Base-by-base conservation (phyloP, 2,888 invertebrate genomes). In the Leptopilina myrica region DNA sequence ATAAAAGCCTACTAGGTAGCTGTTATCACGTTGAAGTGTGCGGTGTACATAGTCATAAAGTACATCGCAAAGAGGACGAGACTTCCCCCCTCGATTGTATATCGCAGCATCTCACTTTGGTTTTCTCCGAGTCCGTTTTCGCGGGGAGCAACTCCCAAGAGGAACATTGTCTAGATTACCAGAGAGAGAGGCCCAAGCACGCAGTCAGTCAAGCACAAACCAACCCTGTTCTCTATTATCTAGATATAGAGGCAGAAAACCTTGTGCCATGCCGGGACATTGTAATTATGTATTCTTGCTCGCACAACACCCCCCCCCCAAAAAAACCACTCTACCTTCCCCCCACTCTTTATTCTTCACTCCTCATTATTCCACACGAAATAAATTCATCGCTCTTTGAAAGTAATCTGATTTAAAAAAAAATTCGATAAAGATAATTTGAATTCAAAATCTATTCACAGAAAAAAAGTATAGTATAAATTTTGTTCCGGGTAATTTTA, bases 251-350 rank as follows among this genome's bases (percentile, higher is more conserved):
- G 33, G 33, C 33, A 86, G 84, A 85, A 85, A 20, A 59, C n/a
- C 59, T n/a, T 84, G 7, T 86, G 85, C 83, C 85, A 1, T 86
- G 85, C 83, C 85, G 85, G 89, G 86, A 89, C 88, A 88, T 87
- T 86, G 87, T 88, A 89, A 89, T 89, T 89, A 89, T 87, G 89
- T 86, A 87, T 87, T 87, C 88, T 85, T 86, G 87, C 86, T 87
- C 3, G 33, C 33, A 87, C 88, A 88, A 86, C 89, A 88, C 88
- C 88, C 43, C 8, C 43, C 7, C 7, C 5, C 5, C 3, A 43
- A 76, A 12, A 49, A 49, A 78, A 73, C 81, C 79, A 78, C 65
- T 62, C 14, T 79, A 76, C 76, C 78, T 67, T 79, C 80, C 84
- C 81, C 80, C 49, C 80, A 79, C 81, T 79, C 78, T 76, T 64